Evolutionary conservation across 2,113 vertebrate species (phyloP).

Genomic region (Lepisosteus oculatus): DNA sequence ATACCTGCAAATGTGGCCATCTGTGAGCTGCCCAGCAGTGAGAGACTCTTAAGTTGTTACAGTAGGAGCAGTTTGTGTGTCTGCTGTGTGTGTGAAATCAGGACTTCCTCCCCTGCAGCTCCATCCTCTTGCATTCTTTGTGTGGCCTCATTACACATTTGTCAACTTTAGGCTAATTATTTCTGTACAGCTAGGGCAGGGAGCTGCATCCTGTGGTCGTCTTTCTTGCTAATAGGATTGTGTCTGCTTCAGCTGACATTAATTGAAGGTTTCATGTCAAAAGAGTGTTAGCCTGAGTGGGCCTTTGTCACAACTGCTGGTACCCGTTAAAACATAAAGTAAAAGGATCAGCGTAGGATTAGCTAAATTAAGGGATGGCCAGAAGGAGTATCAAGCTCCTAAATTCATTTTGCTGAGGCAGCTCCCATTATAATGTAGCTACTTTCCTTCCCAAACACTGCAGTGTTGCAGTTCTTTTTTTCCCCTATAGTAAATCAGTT

Average conservation of each 20-base stretch:
- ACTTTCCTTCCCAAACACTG: not conserved
- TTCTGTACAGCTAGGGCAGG: conserved; percentile 77
- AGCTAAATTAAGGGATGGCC: conserved; percentile 50
- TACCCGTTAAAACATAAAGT: conserved; percentile 64
- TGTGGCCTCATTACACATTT: conserved; percentile 73
- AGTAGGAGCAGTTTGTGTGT: no score
- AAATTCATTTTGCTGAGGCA: conserved; percentile 9
- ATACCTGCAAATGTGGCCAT: no score
- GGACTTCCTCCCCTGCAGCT: not conserved
- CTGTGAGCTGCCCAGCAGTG: no score
- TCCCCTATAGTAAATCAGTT: not conserved
- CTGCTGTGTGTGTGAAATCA: no score
- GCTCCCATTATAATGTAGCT: not conserved
- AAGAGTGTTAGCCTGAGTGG: conserved; percentile 67
- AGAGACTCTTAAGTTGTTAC: no score
- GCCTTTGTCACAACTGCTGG: conserved; percentile 65
- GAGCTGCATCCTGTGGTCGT: conserved; percentile 66
- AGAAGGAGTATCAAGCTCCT: not conserved
- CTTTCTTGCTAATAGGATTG: conserved; percentile 86
- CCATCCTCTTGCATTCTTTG: conserved; percentile 45
- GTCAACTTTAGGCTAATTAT: conserved; percentile 83
- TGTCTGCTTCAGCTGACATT: conserved; percentile 86
- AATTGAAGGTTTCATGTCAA: conserved; percentile 82
- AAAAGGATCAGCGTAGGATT: conserved; percentile 55
- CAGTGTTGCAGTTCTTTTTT: not conserved